phyloP scores from a whole-genome alignment of 2,888 invertebrate genomes.

The Eurytoma californica region DNA sequence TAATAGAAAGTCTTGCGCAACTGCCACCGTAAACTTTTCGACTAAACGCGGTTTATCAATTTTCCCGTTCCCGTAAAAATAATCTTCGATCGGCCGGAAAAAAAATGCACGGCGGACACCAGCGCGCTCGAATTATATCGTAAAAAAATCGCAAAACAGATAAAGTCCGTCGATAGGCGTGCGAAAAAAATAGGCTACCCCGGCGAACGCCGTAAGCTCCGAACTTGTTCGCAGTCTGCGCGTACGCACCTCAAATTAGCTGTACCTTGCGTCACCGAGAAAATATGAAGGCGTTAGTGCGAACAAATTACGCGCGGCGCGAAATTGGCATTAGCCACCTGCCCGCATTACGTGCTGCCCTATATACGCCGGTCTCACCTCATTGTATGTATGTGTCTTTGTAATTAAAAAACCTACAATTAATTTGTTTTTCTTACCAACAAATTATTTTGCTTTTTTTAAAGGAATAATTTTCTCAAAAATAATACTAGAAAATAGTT shows the following conservation, averaged over 20 bases:
- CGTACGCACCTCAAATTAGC: slow-evolving; percentile 32
- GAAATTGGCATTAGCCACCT: slow-evolving; percentile 24
- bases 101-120: not conserved
- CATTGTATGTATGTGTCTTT: not conserved
- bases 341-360: not conserved
- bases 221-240: slow-evolving; percentile 3
- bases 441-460: too few relatives aligned
- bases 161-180: slow-evolving; percentile 7
- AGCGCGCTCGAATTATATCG: not conserved
- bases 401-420: too few relatives aligned
- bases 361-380: not conserved
- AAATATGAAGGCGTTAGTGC: slow-evolving; percentile 5
- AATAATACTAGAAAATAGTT: too few relatives aligned
- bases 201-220: not conserved
- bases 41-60: too few relatives aligned
- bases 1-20: not conserved
- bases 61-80: not conserved
- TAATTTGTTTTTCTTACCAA: too few relatives aligned
- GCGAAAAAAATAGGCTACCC: not conserved
- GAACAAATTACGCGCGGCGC: slow-evolving; percentile 33
- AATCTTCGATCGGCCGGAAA: not conserved
- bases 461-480: too few relatives aligned
- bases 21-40: too few relatives aligned
- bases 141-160: not conserved
- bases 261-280: not conserved